These are phyloP conservation scores for Leucophora obtusa DNA, from an alignment of 2,888 invertebrate species.

Conservation along the genomic window DNA sequence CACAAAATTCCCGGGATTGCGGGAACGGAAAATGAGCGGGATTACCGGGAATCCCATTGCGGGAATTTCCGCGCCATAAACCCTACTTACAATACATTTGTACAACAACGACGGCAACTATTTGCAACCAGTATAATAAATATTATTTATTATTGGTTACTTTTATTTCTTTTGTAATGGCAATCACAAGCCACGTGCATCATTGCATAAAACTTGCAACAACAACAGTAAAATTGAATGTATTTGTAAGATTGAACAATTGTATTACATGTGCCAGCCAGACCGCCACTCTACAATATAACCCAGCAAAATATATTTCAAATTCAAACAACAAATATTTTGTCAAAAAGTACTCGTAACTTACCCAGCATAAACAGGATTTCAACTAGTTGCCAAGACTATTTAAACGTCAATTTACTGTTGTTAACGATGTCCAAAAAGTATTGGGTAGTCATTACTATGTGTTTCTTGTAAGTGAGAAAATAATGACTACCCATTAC, in stretches of 20 bases:
- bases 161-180: slow-evolving; percentile 5
- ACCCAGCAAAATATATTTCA: background rate
- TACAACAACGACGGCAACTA: slow-evolving; percentile 10
- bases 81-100: background rate
- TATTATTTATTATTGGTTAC: background rate
- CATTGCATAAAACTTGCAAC: background rate
- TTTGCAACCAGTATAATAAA: background rate
- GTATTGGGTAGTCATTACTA: no score
- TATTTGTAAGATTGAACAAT: background rate
- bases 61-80: no score
- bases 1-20: no score
- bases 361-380: no score
- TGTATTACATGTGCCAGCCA: background rate
- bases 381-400: no score
- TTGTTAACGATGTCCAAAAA: no score
- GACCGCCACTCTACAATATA: background rate
- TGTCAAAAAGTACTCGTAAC: no score
- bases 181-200: slow-evolving; percentile 47
- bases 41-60: no score
- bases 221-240: background rate
- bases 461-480: no score
- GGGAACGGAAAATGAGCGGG: no score
- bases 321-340: background rate
- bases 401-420: no score
- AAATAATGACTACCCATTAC: no score